Conservation (phyloP, 2,113 vertebrate genomes). For the Trinectes maculatus region DNA sequence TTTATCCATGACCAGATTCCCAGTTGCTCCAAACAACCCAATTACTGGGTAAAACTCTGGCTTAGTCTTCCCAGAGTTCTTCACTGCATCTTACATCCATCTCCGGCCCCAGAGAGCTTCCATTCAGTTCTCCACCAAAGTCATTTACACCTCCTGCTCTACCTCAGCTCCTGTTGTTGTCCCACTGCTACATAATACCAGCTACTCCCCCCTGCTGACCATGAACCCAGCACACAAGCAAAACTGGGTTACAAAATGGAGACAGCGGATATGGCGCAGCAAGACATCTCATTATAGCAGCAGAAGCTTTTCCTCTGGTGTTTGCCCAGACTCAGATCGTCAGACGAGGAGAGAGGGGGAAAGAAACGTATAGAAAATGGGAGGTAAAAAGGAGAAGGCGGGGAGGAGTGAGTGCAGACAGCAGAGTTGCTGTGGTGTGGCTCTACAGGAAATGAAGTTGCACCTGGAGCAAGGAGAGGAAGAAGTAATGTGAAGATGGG, state of each 20-base stretch:
- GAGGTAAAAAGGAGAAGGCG: conserved; percentile 20
- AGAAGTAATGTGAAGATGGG: conserved; percentile 56
- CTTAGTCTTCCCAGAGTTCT: conserved; percentile 69
- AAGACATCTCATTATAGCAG: conserved; percentile 76
- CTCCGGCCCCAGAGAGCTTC: conserved; percentile 71
- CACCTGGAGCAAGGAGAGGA: conserved; percentile 60
- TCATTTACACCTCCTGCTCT: conserved; percentile 74
- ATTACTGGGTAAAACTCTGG: conserved; percentile 73
- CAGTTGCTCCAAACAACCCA: conserved; percentile 70
- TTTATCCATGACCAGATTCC: conserved; percentile 48
- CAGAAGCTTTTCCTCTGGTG: conserved; percentile 57
- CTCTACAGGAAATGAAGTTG: conserved; percentile 71
- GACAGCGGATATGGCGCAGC: conserved; percentile 61
- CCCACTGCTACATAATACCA: conserved; percentile 56
- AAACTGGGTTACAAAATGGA: conserved; percentile 64
- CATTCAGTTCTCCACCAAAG: conserved; percentile 66
- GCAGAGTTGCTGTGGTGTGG: conserved; percentile 34
- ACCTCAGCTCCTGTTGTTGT: conserved; percentile 62
- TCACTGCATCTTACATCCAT: conserved; percentile 68
- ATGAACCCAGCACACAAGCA: conserved; percentile 53
- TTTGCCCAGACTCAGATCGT: conserved; percentile 67
- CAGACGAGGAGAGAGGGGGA: conserved; percentile 38
- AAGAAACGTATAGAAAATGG: conserved; percentile 23
- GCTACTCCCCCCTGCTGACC: conserved; percentile 60
- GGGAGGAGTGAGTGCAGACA: conserved; percentile 46